Percentiles rank a stretch among this genome's conserved stretches.
These are phyloP conservation scores for Aphaenogaster floridana DNA, from an alignment of 1,140 invertebrate genomes.

Conservation along the genomic window DNA sequence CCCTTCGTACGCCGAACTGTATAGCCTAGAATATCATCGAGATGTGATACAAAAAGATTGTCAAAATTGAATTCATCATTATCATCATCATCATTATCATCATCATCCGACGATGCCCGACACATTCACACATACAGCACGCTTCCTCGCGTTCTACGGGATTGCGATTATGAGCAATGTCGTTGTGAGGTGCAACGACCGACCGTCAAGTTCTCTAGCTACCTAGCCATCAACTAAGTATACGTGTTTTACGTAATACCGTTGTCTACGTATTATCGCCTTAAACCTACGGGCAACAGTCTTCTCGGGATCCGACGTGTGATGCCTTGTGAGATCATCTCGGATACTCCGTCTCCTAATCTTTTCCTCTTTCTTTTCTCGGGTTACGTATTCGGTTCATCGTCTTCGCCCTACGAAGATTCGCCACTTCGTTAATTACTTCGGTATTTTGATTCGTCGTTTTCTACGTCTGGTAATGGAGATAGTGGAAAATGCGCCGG, in stretches of 20 bases:
- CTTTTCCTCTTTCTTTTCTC: neutral
- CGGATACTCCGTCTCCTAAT: conserved; percentile 1
- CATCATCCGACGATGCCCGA: conserved; percentile 53
- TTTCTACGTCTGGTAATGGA: conserved; percentile 35
- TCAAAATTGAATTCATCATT: conserved; percentile 82
- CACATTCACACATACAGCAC: conserved; percentile 48
- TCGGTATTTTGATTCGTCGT: conserved; percentile 49
- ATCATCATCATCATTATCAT: conserved; percentile 1
- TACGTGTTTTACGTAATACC: conserved; percentile 38
- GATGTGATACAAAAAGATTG: conserved; percentile 85
- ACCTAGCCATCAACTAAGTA: conserved; percentile 70
- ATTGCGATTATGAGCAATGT: conserved; percentile 57
- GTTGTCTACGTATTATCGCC: conserved; percentile 51
- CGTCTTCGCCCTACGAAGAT: neutral
- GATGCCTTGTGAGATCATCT: conserved; percentile 23
- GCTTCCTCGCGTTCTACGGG: conserved; percentile 43
- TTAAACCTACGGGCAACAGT: conserved; percentile 58
- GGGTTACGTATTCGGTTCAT: neutral
- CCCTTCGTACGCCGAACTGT: conserved; percentile 13
- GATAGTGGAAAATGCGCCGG: neutral
- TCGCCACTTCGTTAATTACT: conserved; percentile 13
- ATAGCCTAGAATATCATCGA: conserved; percentile 78
- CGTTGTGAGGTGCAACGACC: conserved; percentile 58
- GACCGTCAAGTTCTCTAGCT: conserved; percentile 49
- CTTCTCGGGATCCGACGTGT: conserved; percentile 15